Base-by-base conservation (phyloP, 2,888 invertebrate species). In the Thereva unica region DNA sequence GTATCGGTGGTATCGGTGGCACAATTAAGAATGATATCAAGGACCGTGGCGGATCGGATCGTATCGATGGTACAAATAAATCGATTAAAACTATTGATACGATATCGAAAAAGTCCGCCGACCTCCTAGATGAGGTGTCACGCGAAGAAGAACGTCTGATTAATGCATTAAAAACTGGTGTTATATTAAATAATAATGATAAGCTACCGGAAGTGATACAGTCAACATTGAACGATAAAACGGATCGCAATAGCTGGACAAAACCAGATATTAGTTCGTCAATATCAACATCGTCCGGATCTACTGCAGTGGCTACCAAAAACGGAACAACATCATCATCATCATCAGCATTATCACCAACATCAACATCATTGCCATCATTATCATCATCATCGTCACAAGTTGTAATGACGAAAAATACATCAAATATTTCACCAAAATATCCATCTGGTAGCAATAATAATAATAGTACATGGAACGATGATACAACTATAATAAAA, bases 61-160 rank as follows among this genome's bases (percentile, higher is more conserved):
- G 10, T 57, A 42, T 42, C 23, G 6, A 54, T 41, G 9, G 23
- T 23, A 10, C 37, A n/a, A 38, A 41, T 47, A 7, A 41, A 37
- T 42, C 44, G 10, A 63, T 64, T 23, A 69, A 64, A 53, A 56
- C 61, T 53, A 64, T 64, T 66, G 63, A 66, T 63, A 42, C 56
- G 55, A 53, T 23, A 23, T 1, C 45, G 9, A 69, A 68, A 66
- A 68, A 64, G 54, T 74, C 73, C 63, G 72, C 73, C 53, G 72
- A 75, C 69, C 82, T 86, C 79, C 80, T 86, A 66, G 85, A 88
- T 71, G 89, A 90, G 78, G 90, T 92, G 5, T 91, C 90, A n/a
- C 84, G 89, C 38, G 92, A 92, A 76, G 92, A 92, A 77, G 91
- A 91, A 78, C 83, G 90, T 61, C 83, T 92, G 69, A 86, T 92